These are phyloP conservation scores for Sicus ferrugineus DNA, from an alignment of 2,888 invertebrate species.

Conservation along the genomic window DNA sequence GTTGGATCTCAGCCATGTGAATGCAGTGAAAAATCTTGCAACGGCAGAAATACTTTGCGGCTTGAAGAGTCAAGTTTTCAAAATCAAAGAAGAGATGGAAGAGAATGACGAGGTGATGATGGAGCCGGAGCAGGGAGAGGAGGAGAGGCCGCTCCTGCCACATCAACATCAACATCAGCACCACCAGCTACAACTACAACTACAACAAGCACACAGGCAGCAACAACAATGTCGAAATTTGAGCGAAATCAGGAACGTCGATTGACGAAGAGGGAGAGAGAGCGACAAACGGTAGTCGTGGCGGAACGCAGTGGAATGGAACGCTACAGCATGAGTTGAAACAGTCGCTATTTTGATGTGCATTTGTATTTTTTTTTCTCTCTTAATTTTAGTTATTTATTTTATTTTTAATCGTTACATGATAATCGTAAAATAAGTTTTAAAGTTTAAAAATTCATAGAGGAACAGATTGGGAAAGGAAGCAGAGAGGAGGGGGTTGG, in stretches of 20 bases:
- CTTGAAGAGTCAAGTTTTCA: conserved; percentile 57
- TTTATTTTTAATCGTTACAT: conserved; percentile 36
- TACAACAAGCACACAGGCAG: not conserved
- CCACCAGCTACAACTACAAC: not conserved
- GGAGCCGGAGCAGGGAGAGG: not conserved
- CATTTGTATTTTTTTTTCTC: conserved; percentile 44
- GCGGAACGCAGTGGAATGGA: conserved; percentile 3
- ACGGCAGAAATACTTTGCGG: conserved; percentile 58
- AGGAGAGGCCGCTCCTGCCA: conserved; percentile 46
- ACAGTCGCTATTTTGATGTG: conserved; percentile 38
- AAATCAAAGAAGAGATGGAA: conserved; percentile 53
- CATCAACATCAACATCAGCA: conserved; percentile 36
- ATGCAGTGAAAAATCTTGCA: conserved; percentile 58
- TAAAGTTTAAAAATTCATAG: no score
- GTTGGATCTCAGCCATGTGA: conserved; percentile 48
- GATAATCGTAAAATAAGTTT: no score
- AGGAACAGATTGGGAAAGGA: conserved; percentile 29
- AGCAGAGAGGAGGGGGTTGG: conserved; percentile 2
- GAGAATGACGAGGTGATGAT: conserved; percentile 44
- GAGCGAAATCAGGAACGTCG: conserved; percentile 56
- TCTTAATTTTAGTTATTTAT: conserved; percentile 43
- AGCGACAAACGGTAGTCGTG: conserved; percentile 22
- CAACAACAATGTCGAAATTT: conserved; percentile 50
- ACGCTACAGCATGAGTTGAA: not conserved
- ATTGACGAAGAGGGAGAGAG: conserved; percentile 42